Conservation (phyloP, 2,888 invertebrate species). For the Oligia strigilis region DNA sequence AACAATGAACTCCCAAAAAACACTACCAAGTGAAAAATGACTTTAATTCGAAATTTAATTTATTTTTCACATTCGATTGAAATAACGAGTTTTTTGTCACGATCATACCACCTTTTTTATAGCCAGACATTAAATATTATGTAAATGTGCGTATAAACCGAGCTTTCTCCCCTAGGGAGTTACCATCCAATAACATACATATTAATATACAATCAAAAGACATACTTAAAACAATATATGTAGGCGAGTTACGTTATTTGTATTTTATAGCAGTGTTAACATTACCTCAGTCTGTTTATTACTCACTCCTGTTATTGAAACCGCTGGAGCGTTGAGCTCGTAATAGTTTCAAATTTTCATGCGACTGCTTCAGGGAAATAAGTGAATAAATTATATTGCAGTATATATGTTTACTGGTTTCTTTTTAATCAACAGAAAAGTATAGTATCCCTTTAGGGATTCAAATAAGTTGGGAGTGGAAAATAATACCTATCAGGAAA, state of each 20-base stretch:
- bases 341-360: slow-evolving; percentile 52
- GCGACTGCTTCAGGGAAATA: slow-evolving; percentile 28
- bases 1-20: too few species aligned
- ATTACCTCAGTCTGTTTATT: slow-evolving; percentile 31
- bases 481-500: not conserved
- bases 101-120: not conserved
- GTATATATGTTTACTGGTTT: slow-evolving; percentile 18
- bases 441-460: not conserved
- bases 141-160: slow-evolving; percentile 4
- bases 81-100: not conserved
- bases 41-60: too few species aligned
- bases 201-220: slow-evolving; percentile 7
- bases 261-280: slow-evolving; percentile 14
- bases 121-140: not conserved
- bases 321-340: slow-evolving; percentile 34
- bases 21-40: too few species aligned
- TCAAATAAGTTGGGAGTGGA: not conserved
- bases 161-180: not conserved
- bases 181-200: slow-evolving; percentile 21
- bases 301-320: slow-evolving; percentile 38
- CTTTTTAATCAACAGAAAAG: slow-evolving; percentile 37
- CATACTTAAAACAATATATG: slow-evolving; percentile 15
- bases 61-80: not conserved
- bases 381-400: slow-evolving; percentile 41
- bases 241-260: slow-evolving; percentile 15